Conservation (phyloP, 1,140 invertebrate species). For the Drosophila nigromelanica region DNA sequence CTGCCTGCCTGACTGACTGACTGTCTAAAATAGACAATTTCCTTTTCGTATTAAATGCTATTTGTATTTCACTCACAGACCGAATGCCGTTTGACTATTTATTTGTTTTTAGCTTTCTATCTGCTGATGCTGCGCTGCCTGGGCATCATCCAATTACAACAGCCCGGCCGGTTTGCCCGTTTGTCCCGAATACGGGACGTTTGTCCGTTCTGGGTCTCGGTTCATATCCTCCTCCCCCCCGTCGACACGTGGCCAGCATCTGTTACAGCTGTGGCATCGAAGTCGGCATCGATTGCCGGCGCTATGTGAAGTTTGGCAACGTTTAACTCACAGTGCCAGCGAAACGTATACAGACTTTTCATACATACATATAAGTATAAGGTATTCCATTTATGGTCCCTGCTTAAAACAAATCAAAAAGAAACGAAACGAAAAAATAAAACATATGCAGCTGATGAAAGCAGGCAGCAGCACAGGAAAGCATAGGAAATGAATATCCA, state of each 20-base stretch:
- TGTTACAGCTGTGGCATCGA: slow-evolving; percentile 65
- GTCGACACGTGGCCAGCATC: slow-evolving; percentile 76
- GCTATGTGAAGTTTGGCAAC: slow-evolving; percentile 72
- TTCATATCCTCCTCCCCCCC: slow-evolving; percentile 49
- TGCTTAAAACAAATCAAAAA: slow-evolving; percentile 71
- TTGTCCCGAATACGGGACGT: slow-evolving; percentile 1
- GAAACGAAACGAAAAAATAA: neutral
- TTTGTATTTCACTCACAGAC: slow-evolving; percentile 79
- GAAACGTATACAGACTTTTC: slow-evolving; percentile 9
- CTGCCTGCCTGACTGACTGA: slow-evolving; percentile 33
- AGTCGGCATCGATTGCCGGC: slow-evolving; percentile 69
- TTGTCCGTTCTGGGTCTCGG: slow-evolving; percentile 20
- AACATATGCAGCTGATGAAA: slow-evolving; percentile 22
- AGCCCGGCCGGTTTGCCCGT: slow-evolving; percentile 21
- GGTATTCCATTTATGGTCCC: slow-evolving; percentile 24
- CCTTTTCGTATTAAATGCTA: slow-evolving; percentile 81
- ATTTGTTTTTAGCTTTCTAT: slow-evolving; percentile 58
- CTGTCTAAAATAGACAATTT: slow-evolving; percentile 76
- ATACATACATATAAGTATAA: slow-evolving; percentile 2
- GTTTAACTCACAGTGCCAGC: slow-evolving; percentile 32
- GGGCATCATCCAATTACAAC: slow-evolving; percentile 74
- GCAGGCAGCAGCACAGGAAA: slow-evolving; percentile 18
- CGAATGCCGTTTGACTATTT: slow-evolving; percentile 73
- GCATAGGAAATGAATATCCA: slow-evolving; percentile 37
- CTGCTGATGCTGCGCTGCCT: neutral